These are phyloP conservation scores for Tokudaia muenninki DNA, from an alignment of 2,797 vertebrate genomes.

Conservation along the genomic window DNA sequence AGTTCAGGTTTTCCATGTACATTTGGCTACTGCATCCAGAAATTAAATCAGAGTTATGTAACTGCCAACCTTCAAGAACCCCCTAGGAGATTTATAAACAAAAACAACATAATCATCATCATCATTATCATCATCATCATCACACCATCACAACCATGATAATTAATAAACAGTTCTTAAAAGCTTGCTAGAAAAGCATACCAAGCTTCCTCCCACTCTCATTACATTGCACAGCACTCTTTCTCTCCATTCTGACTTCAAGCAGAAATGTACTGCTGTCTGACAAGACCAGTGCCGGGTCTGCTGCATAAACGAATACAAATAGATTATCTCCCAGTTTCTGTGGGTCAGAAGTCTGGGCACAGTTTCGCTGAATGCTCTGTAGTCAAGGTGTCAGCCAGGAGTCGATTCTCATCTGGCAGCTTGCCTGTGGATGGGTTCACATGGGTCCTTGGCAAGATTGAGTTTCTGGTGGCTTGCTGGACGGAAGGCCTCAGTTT, in stretches of 20 bases:
- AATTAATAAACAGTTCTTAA: conserved; percentile 57
- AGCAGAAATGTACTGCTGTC: not conserved
- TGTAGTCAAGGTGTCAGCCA: not conserved
- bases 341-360: conserved; percentile 16
- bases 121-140: not conserved
- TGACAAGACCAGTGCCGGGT: not conserved
- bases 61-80: not conserved
- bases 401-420: not conserved
- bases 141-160: conserved; percentile 32
- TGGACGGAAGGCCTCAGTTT: not conserved
- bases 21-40: not conserved
- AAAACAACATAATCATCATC: not conserved
- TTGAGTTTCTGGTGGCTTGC: not conserved
- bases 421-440: not conserved
- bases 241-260: not conserved
- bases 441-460: not conserved
- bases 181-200: not conserved
- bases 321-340: conserved; percentile 47
- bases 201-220: not conserved
- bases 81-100: conserved; percentile 33
- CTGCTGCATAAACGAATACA: conserved; percentile 8
- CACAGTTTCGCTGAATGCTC: not conserved
- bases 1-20: conserved; percentile 5
- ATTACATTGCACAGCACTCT: not conserved
- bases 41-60: conserved; percentile 43